Evolutionary conservation across 2,888 invertebrate species (phyloP).

Genomic region (Crepidodera aurea): DNA sequence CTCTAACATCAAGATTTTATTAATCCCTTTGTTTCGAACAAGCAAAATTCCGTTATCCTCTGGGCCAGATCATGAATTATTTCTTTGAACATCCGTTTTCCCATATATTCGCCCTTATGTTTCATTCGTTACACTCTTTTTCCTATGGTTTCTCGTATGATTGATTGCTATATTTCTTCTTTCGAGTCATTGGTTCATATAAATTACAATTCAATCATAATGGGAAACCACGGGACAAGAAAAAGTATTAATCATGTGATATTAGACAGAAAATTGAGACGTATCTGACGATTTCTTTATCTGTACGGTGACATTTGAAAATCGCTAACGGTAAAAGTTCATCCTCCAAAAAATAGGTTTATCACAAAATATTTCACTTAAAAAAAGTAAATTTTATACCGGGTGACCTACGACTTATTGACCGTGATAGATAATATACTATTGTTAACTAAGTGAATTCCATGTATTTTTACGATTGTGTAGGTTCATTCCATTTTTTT

Average conservation of each 20-base stretch:
- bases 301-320: background rate
- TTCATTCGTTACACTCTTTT: slow-evolving; percentile 28
- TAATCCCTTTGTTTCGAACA: slow-evolving; percentile 39
- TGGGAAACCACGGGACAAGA: slow-evolving; percentile 11
- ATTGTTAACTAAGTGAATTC: too few species aligned
- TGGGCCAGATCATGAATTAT: slow-evolving; percentile 47
- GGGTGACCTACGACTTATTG: too few species aligned
- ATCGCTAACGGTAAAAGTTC: too few species aligned
- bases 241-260: slow-evolving; percentile 20
- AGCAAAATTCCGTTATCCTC: slow-evolving; percentile 44
- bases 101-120: slow-evolving; percentile 39
- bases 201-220: slow-evolving; percentile 43
- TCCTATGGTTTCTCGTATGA: slow-evolving; percentile 36
- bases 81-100: slow-evolving; percentile 47
- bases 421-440: too few species aligned
- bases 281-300: background rate
- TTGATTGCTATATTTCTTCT: slow-evolving; percentile 41
- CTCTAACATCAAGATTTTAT: slow-evolving; percentile 24
- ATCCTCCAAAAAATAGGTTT: too few species aligned
- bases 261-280: slow-evolving; percentile 6
- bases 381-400: too few species aligned
- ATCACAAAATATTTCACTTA: too few species aligned
- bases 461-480: too few species aligned
- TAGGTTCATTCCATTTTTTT: too few species aligned
- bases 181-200: slow-evolving; percentile 44